Conservation (phyloP, 2,888 invertebrate genomes). For the Drosophila cyrtoloma region DNA sequence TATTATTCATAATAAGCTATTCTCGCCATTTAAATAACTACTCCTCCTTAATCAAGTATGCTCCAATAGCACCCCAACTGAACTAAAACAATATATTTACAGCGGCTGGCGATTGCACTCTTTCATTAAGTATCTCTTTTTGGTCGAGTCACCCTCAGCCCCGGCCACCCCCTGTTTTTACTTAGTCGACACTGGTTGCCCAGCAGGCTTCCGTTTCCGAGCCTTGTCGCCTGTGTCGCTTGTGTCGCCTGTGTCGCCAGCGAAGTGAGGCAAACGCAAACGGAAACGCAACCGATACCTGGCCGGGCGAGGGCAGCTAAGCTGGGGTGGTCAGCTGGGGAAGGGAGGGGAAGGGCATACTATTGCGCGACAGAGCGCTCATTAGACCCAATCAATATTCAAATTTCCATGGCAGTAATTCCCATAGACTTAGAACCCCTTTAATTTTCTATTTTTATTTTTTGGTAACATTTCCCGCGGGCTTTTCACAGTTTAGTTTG, state of each 20-base stretch:
- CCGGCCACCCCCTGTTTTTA: not conserved
- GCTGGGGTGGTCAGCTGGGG: not conserved
- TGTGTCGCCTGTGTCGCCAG: not conserved
- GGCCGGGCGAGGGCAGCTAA: conserved; percentile 6
- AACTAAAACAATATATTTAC: not conserved
- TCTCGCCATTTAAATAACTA: not conserved
- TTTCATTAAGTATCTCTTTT: conserved; percentile 9
- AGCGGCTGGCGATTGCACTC: not conserved
- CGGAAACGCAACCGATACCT: conserved; percentile 44
- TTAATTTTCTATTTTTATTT: not conserved
- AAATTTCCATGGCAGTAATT: conserved; percentile 49
- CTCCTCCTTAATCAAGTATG: not conserved
- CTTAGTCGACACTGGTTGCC: conserved; percentile 20
- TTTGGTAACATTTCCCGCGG: conserved; percentile 27
- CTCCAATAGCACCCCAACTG: not conserved
- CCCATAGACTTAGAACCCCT: conserved; percentile 12
- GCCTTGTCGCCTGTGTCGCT: conserved; percentile 1
- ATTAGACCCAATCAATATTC: conserved; percentile 77
- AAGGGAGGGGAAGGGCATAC: conserved; percentile 14
- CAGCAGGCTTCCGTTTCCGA: conserved; percentile 11
- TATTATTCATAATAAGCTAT: not conserved
- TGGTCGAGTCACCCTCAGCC: not conserved
- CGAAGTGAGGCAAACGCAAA: conserved; percentile 15
- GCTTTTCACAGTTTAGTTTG: conserved; percentile 78
- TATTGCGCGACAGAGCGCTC: conserved; percentile 70